Percentiles rank a stretch among this genome's conserved stretches.
Conservation (phyloP, 1,140 invertebrate genomes). For the Hyles euphorbiae region DNA sequence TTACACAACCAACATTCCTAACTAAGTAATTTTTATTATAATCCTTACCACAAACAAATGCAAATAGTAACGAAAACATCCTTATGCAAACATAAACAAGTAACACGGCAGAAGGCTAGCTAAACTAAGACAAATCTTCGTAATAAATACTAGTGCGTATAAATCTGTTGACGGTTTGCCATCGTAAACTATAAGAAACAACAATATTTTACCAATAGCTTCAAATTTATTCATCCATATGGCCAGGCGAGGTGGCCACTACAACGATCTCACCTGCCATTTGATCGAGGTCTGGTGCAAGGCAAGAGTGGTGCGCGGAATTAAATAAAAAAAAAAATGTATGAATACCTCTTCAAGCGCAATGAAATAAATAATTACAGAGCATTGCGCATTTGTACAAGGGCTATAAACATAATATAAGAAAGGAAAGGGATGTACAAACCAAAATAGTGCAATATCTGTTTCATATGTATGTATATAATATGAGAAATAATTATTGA, state of each 20-base stretch:
- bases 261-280: slow-evolving; percentile 61
- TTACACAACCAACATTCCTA: too few relatives aligned
- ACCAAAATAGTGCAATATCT: too few relatives aligned
- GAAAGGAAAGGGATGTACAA: too few relatives aligned
- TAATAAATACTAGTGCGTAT: slow-evolving; percentile 19
- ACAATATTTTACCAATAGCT: slow-evolving; percentile 42
- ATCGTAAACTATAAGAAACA: slow-evolving; percentile 29
- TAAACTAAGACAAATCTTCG: slow-evolving; percentile 7
- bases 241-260: slow-evolving; percentile 57
- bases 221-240: slow-evolving; percentile 59
- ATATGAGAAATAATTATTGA: too few relatives aligned
- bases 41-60: too few relatives aligned
- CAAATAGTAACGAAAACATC: too few relatives aligned
- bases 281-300: slow-evolving; percentile 26
- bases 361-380: slow-evolving; percentile 9
- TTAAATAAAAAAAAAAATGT: too few relatives aligned
- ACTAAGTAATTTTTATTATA: too few relatives aligned
- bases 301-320: background rate
- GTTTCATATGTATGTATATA: too few relatives aligned
- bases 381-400: too few relatives aligned
- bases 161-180: slow-evolving; percentile 39
- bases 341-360: background rate
- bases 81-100: too few relatives aligned
- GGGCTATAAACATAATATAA: too few relatives aligned
- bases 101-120: background rate